Percentiles rank a stretch among this genome's conserved stretches.
Evolutionary conservation across 2,113 vertebrate species (phyloP).

Genomic region (Cyphomyrus plagiostoma): DNA sequence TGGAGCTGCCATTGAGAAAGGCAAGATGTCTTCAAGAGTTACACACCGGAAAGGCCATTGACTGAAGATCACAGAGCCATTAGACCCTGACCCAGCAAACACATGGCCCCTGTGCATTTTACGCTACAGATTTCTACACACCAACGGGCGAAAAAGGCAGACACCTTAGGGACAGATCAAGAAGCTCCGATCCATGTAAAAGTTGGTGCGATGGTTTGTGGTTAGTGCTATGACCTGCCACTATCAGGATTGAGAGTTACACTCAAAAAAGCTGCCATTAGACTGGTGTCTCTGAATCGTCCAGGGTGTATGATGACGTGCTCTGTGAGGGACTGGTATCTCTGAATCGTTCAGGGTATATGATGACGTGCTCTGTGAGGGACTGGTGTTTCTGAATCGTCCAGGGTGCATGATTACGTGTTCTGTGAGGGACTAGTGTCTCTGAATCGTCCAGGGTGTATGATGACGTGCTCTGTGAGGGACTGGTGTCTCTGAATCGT

Average conservation of each 20-base stretch:
- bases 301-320: too few relatives aligned
- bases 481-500: too few relatives aligned
- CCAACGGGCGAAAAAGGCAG: background rate
- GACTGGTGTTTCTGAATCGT: too few relatives aligned
- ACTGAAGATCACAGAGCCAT: background rate
- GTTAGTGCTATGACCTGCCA: background rate
- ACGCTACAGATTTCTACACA: background rate
- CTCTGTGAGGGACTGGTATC: background rate
- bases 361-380: background rate
- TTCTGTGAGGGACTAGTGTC: too few relatives aligned
- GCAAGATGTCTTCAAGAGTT: constrained; percentile 41
- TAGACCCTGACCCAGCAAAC: background rate
- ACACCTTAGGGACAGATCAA: background rate
- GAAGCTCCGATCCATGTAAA: background rate
- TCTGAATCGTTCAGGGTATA: background rate
- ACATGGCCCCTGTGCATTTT: background rate
- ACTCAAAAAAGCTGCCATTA: background rate
- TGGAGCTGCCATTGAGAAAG: constrained; percentile 80
- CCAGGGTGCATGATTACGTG: too few relatives aligned
- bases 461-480: too few relatives aligned
- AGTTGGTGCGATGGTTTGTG: background rate
- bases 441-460: too few relatives aligned
- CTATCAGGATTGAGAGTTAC: background rate
- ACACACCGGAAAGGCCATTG: background rate
- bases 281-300: background rate